phyloP scores from a whole-genome alignment of 2,113 vertebrate species.

The Mellivora capensis region DNA sequence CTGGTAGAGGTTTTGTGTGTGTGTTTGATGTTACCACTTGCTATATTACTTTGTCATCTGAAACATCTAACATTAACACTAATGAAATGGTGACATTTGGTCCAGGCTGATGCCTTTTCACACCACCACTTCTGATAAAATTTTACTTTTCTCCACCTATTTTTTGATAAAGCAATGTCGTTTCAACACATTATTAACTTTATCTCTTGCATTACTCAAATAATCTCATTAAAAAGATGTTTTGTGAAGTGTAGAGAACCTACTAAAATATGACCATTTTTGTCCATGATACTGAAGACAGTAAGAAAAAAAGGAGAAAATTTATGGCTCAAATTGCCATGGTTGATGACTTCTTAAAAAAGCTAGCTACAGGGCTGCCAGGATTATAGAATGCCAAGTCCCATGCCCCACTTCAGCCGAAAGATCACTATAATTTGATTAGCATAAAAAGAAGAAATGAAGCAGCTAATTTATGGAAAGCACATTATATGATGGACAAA shows the following conservation, averaged over 20 bases:
- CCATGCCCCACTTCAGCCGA: neutral
- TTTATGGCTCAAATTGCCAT: neutral
- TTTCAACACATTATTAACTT: neutral
- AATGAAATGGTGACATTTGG: neutral
- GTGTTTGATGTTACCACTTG: neutral
- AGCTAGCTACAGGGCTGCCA: neutral
- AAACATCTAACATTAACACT: neutral
- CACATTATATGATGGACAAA: neutral
- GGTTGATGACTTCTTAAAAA: neutral
- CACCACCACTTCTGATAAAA: neutral
- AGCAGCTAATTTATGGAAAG: constrained; percentile 16
- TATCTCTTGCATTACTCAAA: neutral
- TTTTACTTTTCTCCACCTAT: neutral
- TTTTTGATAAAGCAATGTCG: neutral
- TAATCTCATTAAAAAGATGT: neutral
- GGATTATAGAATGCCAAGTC: neutral
- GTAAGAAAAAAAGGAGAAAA: neutral
- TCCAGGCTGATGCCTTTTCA: neutral
- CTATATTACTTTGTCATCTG: neutral
- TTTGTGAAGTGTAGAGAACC: neutral
- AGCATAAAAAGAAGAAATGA: neutral
- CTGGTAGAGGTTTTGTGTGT: neutral
- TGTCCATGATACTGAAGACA: neutral
- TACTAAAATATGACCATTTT: neutral
- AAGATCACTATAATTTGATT: neutral